These are phyloP conservation scores for Coptotermes formosanus DNA, from an alignment of 1,140 invertebrate genomes.

Conservation along the genomic window DNA sequence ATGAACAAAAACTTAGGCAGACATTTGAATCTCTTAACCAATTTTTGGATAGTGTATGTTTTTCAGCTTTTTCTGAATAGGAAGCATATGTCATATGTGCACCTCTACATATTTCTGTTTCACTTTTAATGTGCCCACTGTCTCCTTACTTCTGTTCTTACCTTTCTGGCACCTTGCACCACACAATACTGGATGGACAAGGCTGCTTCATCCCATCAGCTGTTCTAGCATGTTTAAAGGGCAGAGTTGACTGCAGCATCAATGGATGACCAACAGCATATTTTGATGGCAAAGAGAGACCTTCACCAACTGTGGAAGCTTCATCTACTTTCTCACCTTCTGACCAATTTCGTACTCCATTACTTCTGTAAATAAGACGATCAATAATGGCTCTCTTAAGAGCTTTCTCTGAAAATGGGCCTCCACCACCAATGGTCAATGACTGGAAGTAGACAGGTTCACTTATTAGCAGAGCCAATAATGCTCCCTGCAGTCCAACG, in stretches of 20 bases:
- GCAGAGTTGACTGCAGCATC: conserved; percentile 27
- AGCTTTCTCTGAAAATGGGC: conserved; percentile 61
- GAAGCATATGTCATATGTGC: too few relatives aligned
- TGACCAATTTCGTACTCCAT: background rate
- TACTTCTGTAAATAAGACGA: conserved; percentile 33
- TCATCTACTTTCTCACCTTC: background rate
- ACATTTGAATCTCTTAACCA: too few relatives aligned
- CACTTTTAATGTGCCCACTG: too few relatives aligned
- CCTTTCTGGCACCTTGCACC: conserved; percentile 53
- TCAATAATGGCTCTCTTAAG: conserved; percentile 61
- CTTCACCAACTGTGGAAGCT: background rate
- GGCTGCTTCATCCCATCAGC: conserved; percentile 47
- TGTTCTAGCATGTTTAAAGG: conserved; percentile 24
- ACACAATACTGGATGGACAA: conserved; percentile 60
- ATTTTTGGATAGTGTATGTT: too few relatives aligned
- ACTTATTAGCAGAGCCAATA: conserved; percentile 67
- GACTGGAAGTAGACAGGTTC: conserved; percentile 67
- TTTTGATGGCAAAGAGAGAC: background rate
- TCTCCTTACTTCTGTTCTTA: conserved; percentile 37
- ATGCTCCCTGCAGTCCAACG: conserved; percentile 63
- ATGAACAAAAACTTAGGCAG: too few relatives aligned
- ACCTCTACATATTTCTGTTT: too few relatives aligned
- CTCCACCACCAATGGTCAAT: conserved; percentile 67
- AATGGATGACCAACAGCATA: background rate
- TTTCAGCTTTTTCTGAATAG: too few relatives aligned